Percentiles rank a stretch among this genome's conserved stretches.
These are phyloP conservation scores for Drosophila atroscutellata DNA, from an alignment of 2,888 invertebrate species.

Conservation along the genomic window DNA sequence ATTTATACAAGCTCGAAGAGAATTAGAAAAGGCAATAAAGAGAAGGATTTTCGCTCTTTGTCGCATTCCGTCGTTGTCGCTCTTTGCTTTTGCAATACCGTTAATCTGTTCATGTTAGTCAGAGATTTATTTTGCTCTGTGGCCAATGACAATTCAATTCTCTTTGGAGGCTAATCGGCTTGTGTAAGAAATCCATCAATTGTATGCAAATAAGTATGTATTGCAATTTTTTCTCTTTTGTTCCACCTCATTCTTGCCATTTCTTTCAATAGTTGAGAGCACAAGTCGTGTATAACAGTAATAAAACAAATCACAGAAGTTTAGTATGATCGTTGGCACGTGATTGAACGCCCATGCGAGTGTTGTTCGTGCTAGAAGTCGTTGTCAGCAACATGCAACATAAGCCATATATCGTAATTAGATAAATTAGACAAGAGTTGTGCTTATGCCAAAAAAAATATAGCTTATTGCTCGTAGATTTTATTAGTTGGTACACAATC, in stretches of 20 bases:
- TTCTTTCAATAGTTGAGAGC: background rate
- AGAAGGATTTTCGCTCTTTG: background rate
- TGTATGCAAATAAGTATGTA: background rate
- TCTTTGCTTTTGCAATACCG: background rate
- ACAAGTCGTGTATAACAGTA: background rate
- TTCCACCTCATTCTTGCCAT: background rate
- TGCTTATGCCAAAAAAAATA: constrained; percentile 9
- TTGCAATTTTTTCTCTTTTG: background rate
- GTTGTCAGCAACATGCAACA: background rate
- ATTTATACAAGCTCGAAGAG: background rate
- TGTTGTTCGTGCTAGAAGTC: background rate
- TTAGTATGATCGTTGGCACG: background rate
- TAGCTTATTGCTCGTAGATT: constrained; percentile 18
- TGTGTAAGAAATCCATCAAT: too few relatives aligned
- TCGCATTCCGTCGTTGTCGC: background rate
- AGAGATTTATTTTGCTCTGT: background rate
- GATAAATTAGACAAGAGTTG: background rate
- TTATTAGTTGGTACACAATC: constrained; percentile 38
- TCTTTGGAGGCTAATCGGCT: background rate
- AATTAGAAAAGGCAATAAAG: background rate
- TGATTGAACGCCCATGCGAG: background rate
- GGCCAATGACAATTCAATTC: background rate
- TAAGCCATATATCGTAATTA: background rate
- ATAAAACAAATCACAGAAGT: background rate
- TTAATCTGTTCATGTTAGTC: background rate